These are phyloP conservation scores for Rhinichthys osculus DNA, from an alignment of 2,797 vertebrate genomes.

Conservation along the genomic window DNA sequence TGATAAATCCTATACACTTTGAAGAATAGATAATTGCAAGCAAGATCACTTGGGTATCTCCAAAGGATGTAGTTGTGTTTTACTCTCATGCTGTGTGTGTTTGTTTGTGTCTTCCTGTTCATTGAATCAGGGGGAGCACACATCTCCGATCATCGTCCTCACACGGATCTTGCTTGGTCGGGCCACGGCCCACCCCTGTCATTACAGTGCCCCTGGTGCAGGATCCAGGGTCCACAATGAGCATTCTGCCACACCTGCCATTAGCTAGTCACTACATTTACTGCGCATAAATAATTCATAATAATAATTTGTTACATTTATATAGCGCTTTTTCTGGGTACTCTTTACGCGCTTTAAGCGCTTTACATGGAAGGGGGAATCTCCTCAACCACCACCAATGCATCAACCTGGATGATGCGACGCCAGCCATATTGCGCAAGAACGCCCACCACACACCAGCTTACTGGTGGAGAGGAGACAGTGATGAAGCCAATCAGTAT, in stretches of 20 bases:
- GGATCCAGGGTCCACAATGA: neutral
- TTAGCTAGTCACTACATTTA: neutral
- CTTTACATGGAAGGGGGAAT: no score
- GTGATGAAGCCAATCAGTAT: no score
- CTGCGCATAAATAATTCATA: neutral
- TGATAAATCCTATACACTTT: conserved; percentile 48
- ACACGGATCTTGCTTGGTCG: neutral
- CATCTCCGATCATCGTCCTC: conserved; percentile 1
- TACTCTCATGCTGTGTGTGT: conserved; percentile 15
- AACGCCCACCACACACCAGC: no score
- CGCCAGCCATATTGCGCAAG: no score
- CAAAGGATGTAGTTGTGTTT: conserved; percentile 45
- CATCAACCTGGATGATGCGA: no score
- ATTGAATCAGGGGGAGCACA: conserved; percentile 7
- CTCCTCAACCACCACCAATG: no score
- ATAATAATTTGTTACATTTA: no score
- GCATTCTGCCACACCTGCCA: neutral
- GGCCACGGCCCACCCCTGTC: neutral
- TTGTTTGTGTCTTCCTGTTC: conserved; percentile 10
- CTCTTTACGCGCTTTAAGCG: no score
- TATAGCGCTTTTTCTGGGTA: no score
- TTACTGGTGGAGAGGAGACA: no score
- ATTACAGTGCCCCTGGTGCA: conserved; percentile 10
- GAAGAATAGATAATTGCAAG: conserved; percentile 40
- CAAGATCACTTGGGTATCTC: conserved; percentile 1